phyloP scores from a whole-genome alignment of 2,797 vertebrate species.

The Pelobates cultripes region DNA sequence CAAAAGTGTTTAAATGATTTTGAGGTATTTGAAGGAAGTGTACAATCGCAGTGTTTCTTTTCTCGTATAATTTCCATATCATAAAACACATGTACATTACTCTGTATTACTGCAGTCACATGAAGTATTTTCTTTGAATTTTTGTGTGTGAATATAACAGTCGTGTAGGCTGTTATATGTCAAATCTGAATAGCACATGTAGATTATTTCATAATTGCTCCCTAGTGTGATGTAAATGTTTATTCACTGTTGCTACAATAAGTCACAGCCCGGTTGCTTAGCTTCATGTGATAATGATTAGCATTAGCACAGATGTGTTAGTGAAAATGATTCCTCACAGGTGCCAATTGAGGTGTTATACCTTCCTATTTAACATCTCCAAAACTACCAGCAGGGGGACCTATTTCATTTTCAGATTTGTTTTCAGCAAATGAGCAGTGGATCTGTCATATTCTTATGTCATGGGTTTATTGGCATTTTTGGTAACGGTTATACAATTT shows the following conservation, averaged over 20 bases:
- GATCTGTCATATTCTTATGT: too few relatives aligned
- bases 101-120: too few relatives aligned
- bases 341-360: not conserved
- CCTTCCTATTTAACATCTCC: not conserved
- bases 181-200: not conserved
- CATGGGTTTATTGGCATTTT: too few relatives aligned
- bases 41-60: too few relatives aligned
- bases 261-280: not conserved
- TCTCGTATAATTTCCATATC: too few relatives aligned
- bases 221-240: not conserved
- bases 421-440: too few relatives aligned
- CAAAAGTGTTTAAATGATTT: too few relatives aligned
- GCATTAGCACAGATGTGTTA: not conserved
- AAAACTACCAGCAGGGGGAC: conserved; percentile 9
- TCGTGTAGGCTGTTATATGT: not conserved
- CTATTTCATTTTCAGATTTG: not conserved
- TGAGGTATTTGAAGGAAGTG: too few relatives aligned
- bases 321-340: not conserved
- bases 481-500: too few relatives aligned
- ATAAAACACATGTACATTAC: too few relatives aligned
- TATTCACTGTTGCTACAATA: not conserved
- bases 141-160: too few relatives aligned
- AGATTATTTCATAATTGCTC: not conserved
- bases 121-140: too few relatives aligned
- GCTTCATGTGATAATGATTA: not conserved